Base-by-base conservation (phyloP, 2,113 vertebrate species). In the Plestiodon gilberti region DNA sequence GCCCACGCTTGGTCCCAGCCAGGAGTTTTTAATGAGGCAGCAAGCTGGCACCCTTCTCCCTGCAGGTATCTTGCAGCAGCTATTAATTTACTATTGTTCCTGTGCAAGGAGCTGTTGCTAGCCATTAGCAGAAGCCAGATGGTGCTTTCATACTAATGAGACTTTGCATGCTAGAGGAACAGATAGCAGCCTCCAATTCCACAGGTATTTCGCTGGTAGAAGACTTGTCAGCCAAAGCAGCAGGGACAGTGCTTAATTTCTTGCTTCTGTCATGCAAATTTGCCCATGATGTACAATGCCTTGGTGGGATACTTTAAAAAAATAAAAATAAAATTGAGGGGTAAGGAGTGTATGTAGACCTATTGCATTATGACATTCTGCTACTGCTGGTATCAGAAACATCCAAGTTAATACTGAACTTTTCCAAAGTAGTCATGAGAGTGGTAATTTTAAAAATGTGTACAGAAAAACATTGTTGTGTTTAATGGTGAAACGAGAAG, bases 31-130 rank as follows among this genome's bases (percentile, higher is more conserved):
- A 81, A 65, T 81, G 43, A 87, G 43, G 59, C 59, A 87, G 59
- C 8, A 71, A 30, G 59, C 40, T 52, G 78, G 85, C n/a, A 61
- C 40, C 78, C 69, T 75, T 28, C n/a, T 86, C 70, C n/a, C 67
- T 74, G 78, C 78, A 81, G 70, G 61, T 81, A 81, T 65, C 78
- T 40, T 67, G 85, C 71, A 55, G 43, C 70, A 87, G 40, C 43
- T 25, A 87, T 87, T 86, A 73, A 86, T 81, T 75, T 64, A 87
- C 61, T 55, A 59, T 81, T 81, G 78, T 75, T 88, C 48, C 82
- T 75, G 48, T 43, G 82, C 35, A 84, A 74, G 6, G 35, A 81
- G 35, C 61, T 75, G 65, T 80, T 74, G 70, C 61, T 43, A 61
- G 48, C 82, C 77, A 48, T 81, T 71, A 78, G 77, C 59, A 40